Evolutionary conservation across 2,797 vertebrate genomes (phyloP).

Genomic region (Botia kubotai): DNA sequence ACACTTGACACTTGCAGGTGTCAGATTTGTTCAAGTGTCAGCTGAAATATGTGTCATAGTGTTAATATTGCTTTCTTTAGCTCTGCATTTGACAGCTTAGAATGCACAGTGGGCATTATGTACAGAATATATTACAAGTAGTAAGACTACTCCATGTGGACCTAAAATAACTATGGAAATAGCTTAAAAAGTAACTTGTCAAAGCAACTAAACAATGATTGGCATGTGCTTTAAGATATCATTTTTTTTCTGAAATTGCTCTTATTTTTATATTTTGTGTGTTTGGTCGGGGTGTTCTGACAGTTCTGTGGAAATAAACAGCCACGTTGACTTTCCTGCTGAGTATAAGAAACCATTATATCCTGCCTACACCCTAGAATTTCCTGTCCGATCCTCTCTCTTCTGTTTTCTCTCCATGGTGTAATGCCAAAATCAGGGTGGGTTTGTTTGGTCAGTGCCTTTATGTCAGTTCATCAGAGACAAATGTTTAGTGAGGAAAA

Average conservation of each 20-base stretch:
- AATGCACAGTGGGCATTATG: too few relatives aligned
- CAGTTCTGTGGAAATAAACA: slow-evolving; percentile 64
- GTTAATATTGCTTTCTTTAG: not conserved
- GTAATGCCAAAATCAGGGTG: slow-evolving; percentile 13
- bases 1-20: not conserved
- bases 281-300: slow-evolving; percentile 39
- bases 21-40: not conserved
- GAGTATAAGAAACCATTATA: slow-evolving; percentile 70
- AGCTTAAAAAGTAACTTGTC: not conserved
- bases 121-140: too few relatives aligned
- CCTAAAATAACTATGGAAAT: not conserved
- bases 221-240: slow-evolving; percentile 43
- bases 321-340: slow-evolving; percentile 72
- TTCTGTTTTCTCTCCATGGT: slow-evolving; percentile 63
- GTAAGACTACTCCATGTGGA: too few relatives aligned
- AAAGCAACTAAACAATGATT: not conserved
- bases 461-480: slow-evolving; percentile 57
- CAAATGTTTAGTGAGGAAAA: slow-evolving; percentile 38
- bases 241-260: slow-evolving; percentile 59
- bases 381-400: slow-evolving; percentile 76
- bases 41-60: not conserved
- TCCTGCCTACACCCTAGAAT: slow-evolving; percentile 78
- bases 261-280: slow-evolving; percentile 58
- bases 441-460: slow-evolving; percentile 1
- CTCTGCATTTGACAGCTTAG: not conserved